Evolutionary conservation across 2,113 vertebrate genomes (phyloP).

Genomic region (Phocoena phocoena): DNA sequence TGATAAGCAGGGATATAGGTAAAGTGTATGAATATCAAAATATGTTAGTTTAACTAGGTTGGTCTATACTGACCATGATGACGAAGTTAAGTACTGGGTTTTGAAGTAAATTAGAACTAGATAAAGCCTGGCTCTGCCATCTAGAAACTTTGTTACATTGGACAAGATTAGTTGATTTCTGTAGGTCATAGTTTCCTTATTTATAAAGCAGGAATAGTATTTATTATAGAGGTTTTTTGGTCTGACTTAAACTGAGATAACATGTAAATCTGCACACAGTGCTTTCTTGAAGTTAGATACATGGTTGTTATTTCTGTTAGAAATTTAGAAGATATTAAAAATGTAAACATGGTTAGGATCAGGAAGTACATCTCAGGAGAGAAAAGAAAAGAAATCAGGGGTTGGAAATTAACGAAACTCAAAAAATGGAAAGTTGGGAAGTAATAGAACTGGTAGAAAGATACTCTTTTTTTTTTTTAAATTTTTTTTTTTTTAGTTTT

Average conservation of each 20-base stretch:
- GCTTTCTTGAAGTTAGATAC: neutral
- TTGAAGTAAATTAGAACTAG: neutral
- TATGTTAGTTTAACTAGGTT: neutral
- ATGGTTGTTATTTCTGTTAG: neutral
- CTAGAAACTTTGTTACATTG: neutral
- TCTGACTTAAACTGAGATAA: neutral
- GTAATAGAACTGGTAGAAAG: neutral
- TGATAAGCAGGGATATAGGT: neutral
- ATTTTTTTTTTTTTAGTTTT: no score
- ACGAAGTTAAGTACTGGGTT: neutral
- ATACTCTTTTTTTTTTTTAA: neutral
- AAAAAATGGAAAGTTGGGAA: neutral
- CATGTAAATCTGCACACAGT: neutral
- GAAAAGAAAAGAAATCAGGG: neutral
- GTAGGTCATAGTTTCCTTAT: neutral
- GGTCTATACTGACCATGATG: neutral
- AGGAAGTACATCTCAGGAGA: neutral
- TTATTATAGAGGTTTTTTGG: neutral
- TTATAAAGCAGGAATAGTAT: constrained; percentile 1
- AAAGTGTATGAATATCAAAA: neutral
- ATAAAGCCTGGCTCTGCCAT: neutral
- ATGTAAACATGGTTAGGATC: neutral
- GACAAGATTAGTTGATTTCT: neutral
- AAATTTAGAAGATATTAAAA: neutral
- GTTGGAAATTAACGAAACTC: neutral